Percentiles rank a stretch among this genome's conserved stretches.
phyloP scores from a whole-genome alignment of 2,113 vertebrate species.

The Synodontis membranacea region DNA sequence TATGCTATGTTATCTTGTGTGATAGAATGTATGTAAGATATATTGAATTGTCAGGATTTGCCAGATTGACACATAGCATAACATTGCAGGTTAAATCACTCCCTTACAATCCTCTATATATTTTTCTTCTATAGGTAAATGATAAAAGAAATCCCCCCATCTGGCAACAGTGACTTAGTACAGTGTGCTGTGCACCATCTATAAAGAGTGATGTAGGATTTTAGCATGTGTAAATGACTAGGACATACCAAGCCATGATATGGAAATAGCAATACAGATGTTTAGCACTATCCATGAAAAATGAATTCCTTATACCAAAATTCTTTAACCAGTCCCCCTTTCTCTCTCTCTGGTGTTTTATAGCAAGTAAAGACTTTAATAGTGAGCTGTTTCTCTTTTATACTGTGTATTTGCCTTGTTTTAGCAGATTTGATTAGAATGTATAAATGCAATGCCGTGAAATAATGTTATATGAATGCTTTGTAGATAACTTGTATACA shows the following conservation, averaged over 20 bases:
- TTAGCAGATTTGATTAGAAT: conserved; percentile 18
- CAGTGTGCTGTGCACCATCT: not conserved
- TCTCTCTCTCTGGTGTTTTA: not conserved
- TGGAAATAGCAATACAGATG: not conserved
- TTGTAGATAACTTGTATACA: conserved; percentile 16
- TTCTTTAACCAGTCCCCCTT: not conserved
- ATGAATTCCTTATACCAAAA: not conserved
- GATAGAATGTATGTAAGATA: not conserved
- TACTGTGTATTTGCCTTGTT: conserved; percentile 12
- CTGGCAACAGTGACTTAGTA: not conserved
- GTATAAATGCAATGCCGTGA: not conserved
- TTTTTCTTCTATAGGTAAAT: not conserved
- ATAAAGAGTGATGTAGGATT: not conserved
- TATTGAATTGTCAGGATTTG: not conserved
- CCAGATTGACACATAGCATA: not conserved
- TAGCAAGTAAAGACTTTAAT: conserved; percentile 18
- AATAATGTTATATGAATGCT: conserved; percentile 10
- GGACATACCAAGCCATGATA: not conserved
- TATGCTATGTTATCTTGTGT: not conserved
- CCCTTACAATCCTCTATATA: not conserved
- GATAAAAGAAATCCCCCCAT: not conserved
- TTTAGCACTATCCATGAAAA: not conserved
- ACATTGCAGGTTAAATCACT: not conserved
- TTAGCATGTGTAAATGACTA: conserved; percentile 3
- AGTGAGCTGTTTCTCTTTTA: conserved; percentile 23